phyloP scores from a whole-genome alignment of 2,888 invertebrate species.

The Patella pellucida region DNA sequence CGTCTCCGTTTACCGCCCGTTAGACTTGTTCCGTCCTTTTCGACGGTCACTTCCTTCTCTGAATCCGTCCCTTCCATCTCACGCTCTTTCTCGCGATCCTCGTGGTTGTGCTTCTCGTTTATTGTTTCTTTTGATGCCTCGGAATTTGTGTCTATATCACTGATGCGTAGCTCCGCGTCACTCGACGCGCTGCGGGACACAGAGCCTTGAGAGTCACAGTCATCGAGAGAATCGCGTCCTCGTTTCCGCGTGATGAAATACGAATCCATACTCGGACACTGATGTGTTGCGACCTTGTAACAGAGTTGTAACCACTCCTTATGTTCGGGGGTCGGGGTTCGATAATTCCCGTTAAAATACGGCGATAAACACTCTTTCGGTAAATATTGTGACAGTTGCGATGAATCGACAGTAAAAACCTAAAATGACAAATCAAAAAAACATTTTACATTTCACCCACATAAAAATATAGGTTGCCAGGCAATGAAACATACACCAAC shows the following conservation, averaged over 20 bases:
- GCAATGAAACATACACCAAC: too few relatives aligned
- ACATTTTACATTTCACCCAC: too few relatives aligned
- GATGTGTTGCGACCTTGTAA: conserved; percentile 47
- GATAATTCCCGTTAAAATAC: conserved; percentile 84
- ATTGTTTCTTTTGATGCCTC: conserved; percentile 63
- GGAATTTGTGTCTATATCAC: conserved; percentile 57
- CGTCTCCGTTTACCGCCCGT: conserved; percentile 23
- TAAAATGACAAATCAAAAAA: conserved; percentile 39
- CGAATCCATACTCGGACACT: conserved; percentile 47
- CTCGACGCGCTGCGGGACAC: conserved; percentile 50
- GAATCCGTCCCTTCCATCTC: conserved; percentile 47
- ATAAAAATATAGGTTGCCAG: too few relatives aligned
- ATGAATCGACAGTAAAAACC: conserved; percentile 91
- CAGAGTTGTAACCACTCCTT: conserved; percentile 84
- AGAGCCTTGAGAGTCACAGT: conserved; percentile 29
- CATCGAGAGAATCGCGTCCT: conserved; percentile 25
- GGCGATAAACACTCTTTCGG: conserved; percentile 89
- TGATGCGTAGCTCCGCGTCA: conserved; percentile 52
- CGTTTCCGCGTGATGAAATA: conserved; percentile 51
- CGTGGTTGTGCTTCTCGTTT: conserved; percentile 78
- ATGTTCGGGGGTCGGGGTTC: conserved; percentile 83
- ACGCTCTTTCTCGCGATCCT: conserved; percentile 71
- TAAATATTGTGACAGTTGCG: conserved; percentile 90
- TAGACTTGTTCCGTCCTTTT: conserved; percentile 41
- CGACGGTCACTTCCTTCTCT: conserved; percentile 51